Conservation (phyloP, 2,888 invertebrate genomes). For the Isotomurus palustris region DNA sequence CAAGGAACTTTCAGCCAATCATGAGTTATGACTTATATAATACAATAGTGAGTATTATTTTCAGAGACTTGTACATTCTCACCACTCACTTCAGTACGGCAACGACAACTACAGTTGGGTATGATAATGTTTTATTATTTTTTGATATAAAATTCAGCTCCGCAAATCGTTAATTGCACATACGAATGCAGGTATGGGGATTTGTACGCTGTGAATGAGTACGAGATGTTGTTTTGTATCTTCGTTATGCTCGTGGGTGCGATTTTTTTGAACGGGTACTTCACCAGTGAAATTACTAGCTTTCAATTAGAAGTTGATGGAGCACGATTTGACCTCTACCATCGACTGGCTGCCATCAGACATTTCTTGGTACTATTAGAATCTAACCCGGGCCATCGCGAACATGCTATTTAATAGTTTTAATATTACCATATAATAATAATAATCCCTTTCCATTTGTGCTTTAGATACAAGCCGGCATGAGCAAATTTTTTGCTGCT, state of each 20-base stretch:
- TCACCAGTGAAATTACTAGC: constrained; percentile 27
- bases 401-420: too few relatives aligned
- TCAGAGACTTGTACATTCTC: constrained; percentile 12
- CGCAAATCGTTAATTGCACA: neutral
- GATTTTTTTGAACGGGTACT: constrained; percentile 27
- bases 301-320: constrained; percentile 32
- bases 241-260: constrained; percentile 28
- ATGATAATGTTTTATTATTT: constrained; percentile 3
- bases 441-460: neutral
- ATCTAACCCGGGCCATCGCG: too few relatives aligned
- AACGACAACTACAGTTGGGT: constrained; percentile 31
- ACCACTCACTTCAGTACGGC: constrained; percentile 22
- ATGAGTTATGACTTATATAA: too few relatives aligned
- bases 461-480: constrained; percentile 9
- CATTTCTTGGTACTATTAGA: constrained; percentile 27
- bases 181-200: constrained; percentile 19
- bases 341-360: constrained; percentile 23
- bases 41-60: too few relatives aligned
- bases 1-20: too few relatives aligned
- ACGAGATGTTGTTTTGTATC: constrained; percentile 21
- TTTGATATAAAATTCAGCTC: too few relatives aligned
- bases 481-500: constrained; percentile 16
- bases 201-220: constrained; percentile 5
- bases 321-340: constrained; percentile 33
- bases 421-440: neutral